These are phyloP conservation scores for Heliconius eleuchia DNA, from an alignment of 1,140 invertebrate species.

Conservation along the genomic window DNA sequence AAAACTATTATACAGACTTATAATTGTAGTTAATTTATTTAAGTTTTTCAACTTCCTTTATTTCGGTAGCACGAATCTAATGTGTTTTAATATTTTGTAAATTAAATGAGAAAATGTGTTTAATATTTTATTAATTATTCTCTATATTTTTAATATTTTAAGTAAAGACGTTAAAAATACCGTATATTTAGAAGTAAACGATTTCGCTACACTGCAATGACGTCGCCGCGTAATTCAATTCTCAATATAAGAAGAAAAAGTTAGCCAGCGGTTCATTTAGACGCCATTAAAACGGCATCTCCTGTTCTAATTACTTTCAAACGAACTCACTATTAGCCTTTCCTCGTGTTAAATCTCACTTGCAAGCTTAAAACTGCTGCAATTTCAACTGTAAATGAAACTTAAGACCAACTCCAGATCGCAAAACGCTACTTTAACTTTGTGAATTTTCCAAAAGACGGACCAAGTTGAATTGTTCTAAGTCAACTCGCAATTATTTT, in stretches of 20 bases:
- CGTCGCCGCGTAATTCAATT: not conserved
- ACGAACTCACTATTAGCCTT: constrained; percentile 20
- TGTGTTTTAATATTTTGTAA: too few relatives aligned
- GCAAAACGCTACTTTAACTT: constrained; percentile 15
- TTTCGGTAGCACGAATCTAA: too few relatives aligned
- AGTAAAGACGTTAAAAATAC: too few relatives aligned
- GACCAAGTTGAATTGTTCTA: constrained; percentile 22
- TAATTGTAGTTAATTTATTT: too few relatives aligned
- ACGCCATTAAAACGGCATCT: constrained; percentile 13
- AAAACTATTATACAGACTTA: too few relatives aligned
- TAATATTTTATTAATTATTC: too few relatives aligned
- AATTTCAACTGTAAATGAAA: constrained; percentile 39
- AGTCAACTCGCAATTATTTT: not conserved
- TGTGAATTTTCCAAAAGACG: constrained; percentile 29
- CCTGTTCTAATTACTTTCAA: constrained; percentile 27
- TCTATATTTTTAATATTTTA: too few relatives aligned
- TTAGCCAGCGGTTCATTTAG: not conserved
- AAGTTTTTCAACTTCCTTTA: too few relatives aligned
- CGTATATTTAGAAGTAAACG: too few relatives aligned
- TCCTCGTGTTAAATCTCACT: constrained; percentile 21
- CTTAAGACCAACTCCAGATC: constrained; percentile 34
- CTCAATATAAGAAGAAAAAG: not conserved
- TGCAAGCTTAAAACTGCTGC: constrained; percentile 27
- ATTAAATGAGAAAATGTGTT: too few relatives aligned
- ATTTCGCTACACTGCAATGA: not conserved